Conservation (phyloP, 2,888 invertebrate genomes). For the Melipona bicolor region DNA sequence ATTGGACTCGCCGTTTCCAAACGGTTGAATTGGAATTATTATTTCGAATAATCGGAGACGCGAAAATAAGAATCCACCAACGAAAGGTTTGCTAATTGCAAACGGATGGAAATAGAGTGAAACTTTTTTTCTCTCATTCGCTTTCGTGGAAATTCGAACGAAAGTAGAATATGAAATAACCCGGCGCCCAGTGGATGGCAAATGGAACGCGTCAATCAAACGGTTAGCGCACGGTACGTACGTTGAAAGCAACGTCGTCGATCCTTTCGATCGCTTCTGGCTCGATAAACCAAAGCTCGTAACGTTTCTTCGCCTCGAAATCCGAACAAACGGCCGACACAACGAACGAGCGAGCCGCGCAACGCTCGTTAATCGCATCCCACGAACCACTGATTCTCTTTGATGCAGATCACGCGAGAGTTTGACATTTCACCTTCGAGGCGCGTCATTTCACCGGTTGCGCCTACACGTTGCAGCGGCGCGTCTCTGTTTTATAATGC, state of each 20-base stretch:
- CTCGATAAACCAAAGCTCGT: neutral
- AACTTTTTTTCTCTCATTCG: neutral
- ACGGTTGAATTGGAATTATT: neutral
- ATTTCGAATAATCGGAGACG: too few species aligned
- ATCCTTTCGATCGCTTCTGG: neutral
- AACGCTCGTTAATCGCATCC: slow-evolving; percentile 16
- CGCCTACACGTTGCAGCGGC: slow-evolving; percentile 22
- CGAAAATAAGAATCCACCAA: too few species aligned
- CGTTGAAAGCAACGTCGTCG: neutral
- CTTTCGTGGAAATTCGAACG: neutral
- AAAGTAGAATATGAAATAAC: neutral
- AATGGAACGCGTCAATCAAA: neutral
- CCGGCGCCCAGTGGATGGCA: neutral
- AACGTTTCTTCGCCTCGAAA: neutral
- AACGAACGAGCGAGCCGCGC: neutral
- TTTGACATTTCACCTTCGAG: slow-evolving; percentile 34
- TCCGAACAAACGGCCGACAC: neutral
- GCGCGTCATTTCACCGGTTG: slow-evolving; percentile 28
- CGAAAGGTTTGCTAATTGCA: too few species aligned
- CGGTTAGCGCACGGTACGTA: neutral
- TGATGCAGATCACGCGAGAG: slow-evolving; percentile 29
- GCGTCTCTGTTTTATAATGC: slow-evolving; percentile 62
- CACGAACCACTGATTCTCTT: neutral
- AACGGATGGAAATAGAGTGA: too few species aligned
- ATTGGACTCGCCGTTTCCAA: neutral